Base-by-base conservation (phyloP, 2,888 invertebrate genomes). In the Nysson spinosus region DNA sequence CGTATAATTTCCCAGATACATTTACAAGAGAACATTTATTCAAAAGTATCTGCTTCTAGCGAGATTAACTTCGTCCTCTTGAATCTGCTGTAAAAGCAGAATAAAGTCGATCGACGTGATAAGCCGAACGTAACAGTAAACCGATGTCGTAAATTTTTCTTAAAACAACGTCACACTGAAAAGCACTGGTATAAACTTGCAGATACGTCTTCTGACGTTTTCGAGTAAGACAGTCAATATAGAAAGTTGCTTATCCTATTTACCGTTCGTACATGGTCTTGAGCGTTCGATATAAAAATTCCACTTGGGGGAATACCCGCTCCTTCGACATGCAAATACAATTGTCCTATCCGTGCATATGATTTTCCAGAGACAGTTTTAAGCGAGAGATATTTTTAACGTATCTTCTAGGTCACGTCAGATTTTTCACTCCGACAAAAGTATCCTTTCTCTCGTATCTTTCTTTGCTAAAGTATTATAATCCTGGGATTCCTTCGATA, bases 21-120 rank as follows among this genome's bases (percentile, higher is more conserved):
- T 67, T 60, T 65, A 37, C 58, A 42, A 54, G 30, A 19, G 44
- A 46, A 65, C 67, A 65, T 67, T 67, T 65, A 65, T 67, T 65
- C 32, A 26, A 50, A 55, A 55, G 60, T 60, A 65, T 60, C 54
- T 32, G 50, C 54, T 40, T 26, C 16, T 32, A 30, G 40, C 35
- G 54, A 60, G 67, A 67, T 65, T 67, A 65, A 52, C n/a, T 44
- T 50, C 65, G 14, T 52, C 24, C 24, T 37, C 35, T 12, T 19
- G 2, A 30, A 52, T 42, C 28, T 24, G 42, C 17, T 49, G 19
- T 20, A 22, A 39, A 11, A 19, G 26, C 32, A 34, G 43, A 58
- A 66, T 52, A 58, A 57, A 58, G 37, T 39, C 39, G 57, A 66
- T 58, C 39, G 32, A 11, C 11, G 43, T 24, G 66, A 66, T 66